These are phyloP conservation scores for Iselma pallidipennis DNA, from an alignment of 2,888 invertebrate genomes.

Conservation along the genomic window DNA sequence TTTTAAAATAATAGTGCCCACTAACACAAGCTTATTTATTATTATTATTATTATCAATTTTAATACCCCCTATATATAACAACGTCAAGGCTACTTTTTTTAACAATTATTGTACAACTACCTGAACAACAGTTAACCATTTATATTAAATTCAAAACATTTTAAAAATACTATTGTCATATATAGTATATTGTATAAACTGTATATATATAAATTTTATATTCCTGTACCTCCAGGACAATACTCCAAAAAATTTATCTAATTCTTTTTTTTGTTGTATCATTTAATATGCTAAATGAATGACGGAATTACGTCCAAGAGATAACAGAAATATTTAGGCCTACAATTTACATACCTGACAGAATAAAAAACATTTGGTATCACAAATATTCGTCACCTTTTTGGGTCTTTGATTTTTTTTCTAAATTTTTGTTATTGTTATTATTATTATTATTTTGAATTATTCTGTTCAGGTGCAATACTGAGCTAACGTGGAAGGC, in stretches of 20 bases:
- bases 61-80: constrained; percentile 31
- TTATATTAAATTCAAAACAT: constrained; percentile 50
- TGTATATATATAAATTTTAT: constrained; percentile 36
- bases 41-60: no score
- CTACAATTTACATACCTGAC: constrained; percentile 36
- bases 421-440: background rate
- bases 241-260: constrained; percentile 1
- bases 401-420: no score
- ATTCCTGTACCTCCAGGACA: constrained; percentile 40
- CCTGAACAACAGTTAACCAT: constrained; percentile 49
- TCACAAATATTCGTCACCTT: constrained; percentile 43
- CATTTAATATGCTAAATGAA: background rate
- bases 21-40: constrained; percentile 35
- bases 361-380: constrained; percentile 32
- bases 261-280: background rate
- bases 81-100: constrained; percentile 42
- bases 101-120: constrained; percentile 51
- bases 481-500: constrained; percentile 45
- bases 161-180: constrained; percentile 57
- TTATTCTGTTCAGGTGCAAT: constrained; percentile 38
- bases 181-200: constrained; percentile 45
- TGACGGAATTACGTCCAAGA: constrained; percentile 32
- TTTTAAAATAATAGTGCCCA: constrained; percentile 34
- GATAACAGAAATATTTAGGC: constrained; percentile 43
- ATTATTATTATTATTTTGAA: background rate